Conservation (phyloP, 92 coral and sea anemone species). For the Porites evermanni region DNA sequence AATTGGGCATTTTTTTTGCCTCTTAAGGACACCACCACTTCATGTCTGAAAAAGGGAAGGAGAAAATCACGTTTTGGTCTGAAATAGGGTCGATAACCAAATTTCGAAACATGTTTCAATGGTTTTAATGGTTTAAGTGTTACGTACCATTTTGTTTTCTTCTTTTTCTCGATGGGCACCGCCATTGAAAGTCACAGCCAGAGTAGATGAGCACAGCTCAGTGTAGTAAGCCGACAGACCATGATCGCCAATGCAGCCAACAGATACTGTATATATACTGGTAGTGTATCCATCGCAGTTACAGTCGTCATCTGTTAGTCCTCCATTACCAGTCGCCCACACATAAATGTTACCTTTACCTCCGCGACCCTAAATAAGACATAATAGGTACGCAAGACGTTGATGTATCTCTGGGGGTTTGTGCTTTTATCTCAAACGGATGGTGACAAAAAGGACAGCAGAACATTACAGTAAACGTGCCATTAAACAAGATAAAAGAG, state of each 20-base stretch:
- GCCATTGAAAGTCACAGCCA: conserved; percentile 93
- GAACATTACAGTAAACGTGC: no score
- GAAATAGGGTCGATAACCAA: no score
- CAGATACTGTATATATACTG: conserved; percentile 90
- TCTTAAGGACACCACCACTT: no score
- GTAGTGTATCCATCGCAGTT: conserved; percentile 97
- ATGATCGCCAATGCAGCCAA: conserved; percentile 93
- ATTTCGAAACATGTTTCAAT: no score
- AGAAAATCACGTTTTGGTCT: no score
- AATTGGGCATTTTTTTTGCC: no score
- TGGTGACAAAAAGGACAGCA: no score
- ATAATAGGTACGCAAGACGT: not conserved
- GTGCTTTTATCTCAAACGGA: no score
- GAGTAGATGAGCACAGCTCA: conserved; percentile 88
- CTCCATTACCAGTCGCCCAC: conserved; percentile 98
- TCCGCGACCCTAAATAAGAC: conserved; percentile 80
- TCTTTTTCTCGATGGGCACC: conserved; percentile 92
- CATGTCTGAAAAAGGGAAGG: no score
- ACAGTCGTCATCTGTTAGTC: conserved; percentile 95
- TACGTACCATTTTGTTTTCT: conserved; percentile 86
- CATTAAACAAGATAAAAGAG: no score
- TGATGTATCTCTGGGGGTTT: not conserved
- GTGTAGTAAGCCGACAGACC: conserved; percentile 93
- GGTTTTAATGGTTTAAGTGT: not conserved
- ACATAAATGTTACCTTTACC: conserved; percentile 94